Base-by-base conservation (phyloP, 2,888 invertebrate species). In the Brachypterus glaber region DNA sequence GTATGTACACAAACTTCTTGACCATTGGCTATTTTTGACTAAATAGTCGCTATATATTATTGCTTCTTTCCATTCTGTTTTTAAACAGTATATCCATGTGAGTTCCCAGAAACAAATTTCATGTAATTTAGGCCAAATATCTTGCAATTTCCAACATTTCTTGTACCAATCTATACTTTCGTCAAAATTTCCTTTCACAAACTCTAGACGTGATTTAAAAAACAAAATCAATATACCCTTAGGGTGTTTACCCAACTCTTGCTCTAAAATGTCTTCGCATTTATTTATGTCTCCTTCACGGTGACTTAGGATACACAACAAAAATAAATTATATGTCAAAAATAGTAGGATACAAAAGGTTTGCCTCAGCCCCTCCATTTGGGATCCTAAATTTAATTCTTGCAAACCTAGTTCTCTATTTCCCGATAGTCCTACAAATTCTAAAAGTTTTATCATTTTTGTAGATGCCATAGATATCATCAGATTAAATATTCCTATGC, bases 71-170 rank as follows among this genome's bases (percentile, higher is more conserved):
- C 88, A 95, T 46, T 87, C 77, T 53, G 77, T 72, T 53, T 74
- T 72, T 29, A 80, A 63, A 48, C 84, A 79, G 57, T 86, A 78
- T 1, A 86, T 78, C 91, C 91, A 93, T 72, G 91, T 77, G 18
- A 93, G 71, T 61, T 95, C 95, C 95, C 95, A 96, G 60, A 79
- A 91, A 62, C 92, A 91, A 3, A 93, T 66, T 59, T 93, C 90
- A 59, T 90, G 89, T 62, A 95, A 90, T 63, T 93, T 92, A 1
- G 79, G 77, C 89, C 92, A 93, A 30, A 84, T 71, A 42, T 77
- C 68, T 58, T 91, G 91, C 2, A 84, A 85, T 44, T 77, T 74
- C 69, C 89, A 82, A 0, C 90, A 88, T 48, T 74, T 76, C 42
- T 77, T 77, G 67, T 92, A 92, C 68, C 81, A 87, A n/a, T 66